Evolutionary conservation across 2,113 vertebrate genomes (phyloP).

Genomic region (Rhea pennata): DNA sequence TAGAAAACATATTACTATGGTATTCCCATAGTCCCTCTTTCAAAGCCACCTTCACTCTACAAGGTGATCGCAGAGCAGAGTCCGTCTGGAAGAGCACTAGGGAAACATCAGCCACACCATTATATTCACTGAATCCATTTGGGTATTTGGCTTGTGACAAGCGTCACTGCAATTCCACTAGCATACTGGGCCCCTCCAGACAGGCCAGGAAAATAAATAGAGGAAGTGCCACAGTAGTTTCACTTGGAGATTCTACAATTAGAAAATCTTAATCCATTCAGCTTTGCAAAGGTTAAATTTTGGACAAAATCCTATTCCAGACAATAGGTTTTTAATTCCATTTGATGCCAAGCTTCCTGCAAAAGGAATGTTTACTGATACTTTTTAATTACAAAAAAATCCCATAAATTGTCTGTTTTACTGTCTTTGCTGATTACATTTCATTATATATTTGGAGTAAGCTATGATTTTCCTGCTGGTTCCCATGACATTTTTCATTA

Average conservation of each 20-base stretch:
- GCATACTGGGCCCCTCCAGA: neutral
- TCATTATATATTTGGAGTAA: slow-evolving; percentile 79
- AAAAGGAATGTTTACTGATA: slow-evolving; percentile 75
- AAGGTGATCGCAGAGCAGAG: neutral
- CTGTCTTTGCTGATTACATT: slow-evolving; percentile 83
- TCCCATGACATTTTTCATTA: slow-evolving; percentile 83
- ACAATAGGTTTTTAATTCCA: slow-evolving; percentile 61
- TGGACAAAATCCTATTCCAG: slow-evolving; percentile 50
- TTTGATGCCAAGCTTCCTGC: slow-evolving; percentile 67
- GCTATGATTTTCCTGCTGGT: slow-evolving; percentile 81
- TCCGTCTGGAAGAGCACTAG: neutral
- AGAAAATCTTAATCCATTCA: neutral
- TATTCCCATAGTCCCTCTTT: neutral
- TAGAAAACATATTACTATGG: neutral
- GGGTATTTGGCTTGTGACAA: neutral
- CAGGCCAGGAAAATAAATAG: neutral
- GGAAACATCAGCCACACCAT: neutral
- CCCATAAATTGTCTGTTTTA: slow-evolving; percentile 81
- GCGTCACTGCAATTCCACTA: neutral
- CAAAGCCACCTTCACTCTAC: neutral
- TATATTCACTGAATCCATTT: neutral
- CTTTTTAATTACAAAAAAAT: slow-evolving; percentile 72
- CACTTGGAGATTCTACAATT: neutral
- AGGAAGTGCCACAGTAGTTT: neutral
- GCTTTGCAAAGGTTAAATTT: slow-evolving; percentile 42